Evolutionary conservation across 2,888 invertebrate species (phyloP).

Genomic region (Epinotia brunnichana): DNA sequence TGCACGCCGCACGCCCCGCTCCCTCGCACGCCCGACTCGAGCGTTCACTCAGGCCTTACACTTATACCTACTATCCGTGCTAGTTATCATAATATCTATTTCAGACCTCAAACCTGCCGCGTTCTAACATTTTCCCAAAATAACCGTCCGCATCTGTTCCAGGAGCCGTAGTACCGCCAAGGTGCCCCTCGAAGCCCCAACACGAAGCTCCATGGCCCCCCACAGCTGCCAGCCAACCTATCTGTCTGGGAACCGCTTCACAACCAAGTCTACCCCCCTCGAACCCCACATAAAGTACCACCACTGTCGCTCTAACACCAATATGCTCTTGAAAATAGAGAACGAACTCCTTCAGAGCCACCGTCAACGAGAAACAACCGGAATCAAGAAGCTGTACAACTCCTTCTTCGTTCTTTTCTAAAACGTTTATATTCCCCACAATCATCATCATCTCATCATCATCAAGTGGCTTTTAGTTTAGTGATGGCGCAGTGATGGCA

Average conservation of each 20-base stretch:
- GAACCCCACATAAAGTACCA: constrained; percentile 69
- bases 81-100: too few species aligned
- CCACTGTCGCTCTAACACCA: constrained; percentile 67
- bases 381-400: constrained; percentile 93
- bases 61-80: too few species aligned
- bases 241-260: constrained; percentile 67
- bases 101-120: too few species aligned
- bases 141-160: constrained; percentile 45
- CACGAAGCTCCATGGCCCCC: constrained; percentile 64
- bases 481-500: constrained; percentile 74
- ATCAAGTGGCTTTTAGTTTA: constrained; percentile 65
- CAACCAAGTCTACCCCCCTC: constrained; percentile 61
- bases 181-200: constrained; percentile 47
- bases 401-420: constrained; percentile 94
- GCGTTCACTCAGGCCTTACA: too few species aligned
- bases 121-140: background rate
- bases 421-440: constrained; percentile 63
- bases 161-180: constrained; percentile 75
- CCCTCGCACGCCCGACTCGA: too few species aligned
- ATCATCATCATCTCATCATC: constrained; percentile 59
- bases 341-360: constrained; percentile 91
- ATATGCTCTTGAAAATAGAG: constrained; percentile 88
- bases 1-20: too few species aligned
- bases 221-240: constrained; percentile 60
- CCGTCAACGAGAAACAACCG: constrained; percentile 92